Evolutionary conservation across 2,888 invertebrate genomes (phyloP), one percentile per base, ranked within the genome.

Genomic region (Girardia tigrina): DNA sequence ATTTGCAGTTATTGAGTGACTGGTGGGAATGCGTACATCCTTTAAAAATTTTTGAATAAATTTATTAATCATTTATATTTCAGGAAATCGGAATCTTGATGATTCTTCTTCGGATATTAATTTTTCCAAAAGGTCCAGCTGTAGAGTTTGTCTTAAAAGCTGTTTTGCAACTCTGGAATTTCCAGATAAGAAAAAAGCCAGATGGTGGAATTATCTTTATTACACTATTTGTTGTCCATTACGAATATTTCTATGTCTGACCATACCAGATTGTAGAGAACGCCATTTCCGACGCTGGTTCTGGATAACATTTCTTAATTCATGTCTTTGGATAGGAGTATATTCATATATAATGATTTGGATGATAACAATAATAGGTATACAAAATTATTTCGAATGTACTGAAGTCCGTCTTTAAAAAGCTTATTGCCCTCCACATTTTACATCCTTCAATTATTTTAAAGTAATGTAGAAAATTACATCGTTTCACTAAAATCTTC

Each of bases 291-390:
- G 80, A 77, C 80, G 78, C 23, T 82, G 80, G 78, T 82, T 80
- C 77, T 71, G 79, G 26, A 75, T 82, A 42, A 82, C 81, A 14
- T 94, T 94, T 82, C 87, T 91, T 72, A 91, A 93, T 90, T 92
- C 92, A 81, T 91, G 94, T 79, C 88, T 92, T 72, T 94, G 93
- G 92, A 91, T 94, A 79, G 93, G 92, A 76, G 89, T 90, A 0
- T 86, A 92, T 42, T 92, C 93, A 2, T 94, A 94, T 82, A 87
- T 93, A 4, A 91, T 93, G 36, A 92, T 94, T 71, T 94, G 94
- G 94, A 92, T 94, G 91, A 93, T 93, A 79, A 93, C 76, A 89
- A 79, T 82, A 71, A 91, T 94, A 82, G 94, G 92, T 91, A 84
- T n/a, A n/a, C n/a, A n/a, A n/a, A n/a, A n/a, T n/a, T n/a, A n/a